Evolutionary conservation across 1,140 invertebrate species (phyloP), one percentile per base, ranked within the genome.

Genomic region (Pseudoatta argentina): DNA sequence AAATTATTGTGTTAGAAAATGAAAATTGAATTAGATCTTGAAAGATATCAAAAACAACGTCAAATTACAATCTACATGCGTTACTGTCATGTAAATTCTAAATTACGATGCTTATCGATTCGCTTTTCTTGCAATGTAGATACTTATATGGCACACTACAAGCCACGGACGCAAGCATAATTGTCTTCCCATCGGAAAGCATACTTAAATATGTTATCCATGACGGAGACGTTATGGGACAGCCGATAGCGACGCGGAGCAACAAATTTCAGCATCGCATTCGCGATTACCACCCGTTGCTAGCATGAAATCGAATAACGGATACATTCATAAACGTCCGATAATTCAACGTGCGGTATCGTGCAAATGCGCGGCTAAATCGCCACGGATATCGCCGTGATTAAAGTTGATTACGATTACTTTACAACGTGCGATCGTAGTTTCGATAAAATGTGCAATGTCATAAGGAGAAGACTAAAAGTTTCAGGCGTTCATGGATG

Each of bases 261-360:
- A 63, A 76, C 67, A 63, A 89, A 67, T 82, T 89, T 85, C 73
- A 59, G 48, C 75, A 48, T 72, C 51, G 34, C 73, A 87, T 73
- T 78, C 63, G 86, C 81, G 78, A 90, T 88, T 88, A 88, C 67
- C 78, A 24, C 63, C 57, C 78, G 83, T 72, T 30, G 53, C 66
- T 67, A 67, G 89, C 71, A 63, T 85, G 90, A 87, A 91, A 90
- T 88, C 87, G 82, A 88, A 91, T 90, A 91, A 91, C 89, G 89
- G 89, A 61, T 76, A 77, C 79, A 63, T 63, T 75, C 76, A 63
- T 91, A 91, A 91, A 91, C 76, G 87, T 88, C 85, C 57, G 75
- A 85, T 90, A 91, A 91, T 83, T 91, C 78, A 88, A n/a, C 16
- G 18, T 16, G 18, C 34, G 55, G 63, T 85, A 83, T 83, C 87